Evolutionary conservation across 2,888 invertebrate species (phyloP), one percentile per base, ranked within the genome.

Genomic region (Trachelus iudaicus): DNA sequence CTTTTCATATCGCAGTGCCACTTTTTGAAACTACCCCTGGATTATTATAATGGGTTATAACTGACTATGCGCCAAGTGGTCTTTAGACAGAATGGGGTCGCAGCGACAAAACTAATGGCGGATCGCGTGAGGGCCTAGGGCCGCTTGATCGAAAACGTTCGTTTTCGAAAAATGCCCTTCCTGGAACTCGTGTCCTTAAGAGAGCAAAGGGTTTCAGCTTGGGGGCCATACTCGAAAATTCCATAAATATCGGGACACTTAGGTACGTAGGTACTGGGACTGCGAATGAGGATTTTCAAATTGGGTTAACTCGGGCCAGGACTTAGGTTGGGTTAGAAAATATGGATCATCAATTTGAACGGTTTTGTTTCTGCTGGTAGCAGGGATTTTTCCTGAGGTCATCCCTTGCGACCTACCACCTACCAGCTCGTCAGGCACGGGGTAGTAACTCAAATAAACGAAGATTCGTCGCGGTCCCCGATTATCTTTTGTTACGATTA

Each of bases 401-500:
- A 56, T 56, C 23, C 56, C 23, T 56, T 23, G 23, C 15, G 56
- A 56, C 23, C 56, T 56, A 56, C 56, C 23, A 56, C 23, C 56
- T 23, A 23, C 23, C 23, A 9, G 23, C 56, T 56, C 1, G 9
- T 15, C 56, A 56, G 23, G 56, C 23, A 56, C 56, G 56, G 23
- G 56, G 56, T 23, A 23, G 56, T 56, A 2, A 9, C 56, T 56
- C 15, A 82, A 81, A 80, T 80, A 79, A 83, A 81, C 77, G 77
- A 80, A 71, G 79, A 81, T 83, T 84, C 82, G 83, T 81, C 80
- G 78, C 73, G 80, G 80, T 80, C 78, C 78, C 77, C 80, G 82
- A 82, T 85, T 84, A 83, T 80, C 79, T 76, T 80, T 83, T 79
- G 33, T 81, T 82, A 79, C 79, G 77, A 83, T 79, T 81, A 80